Evolutionary conservation across 2,888 invertebrate species (phyloP).

Genomic region (Diploptera punctata): DNA sequence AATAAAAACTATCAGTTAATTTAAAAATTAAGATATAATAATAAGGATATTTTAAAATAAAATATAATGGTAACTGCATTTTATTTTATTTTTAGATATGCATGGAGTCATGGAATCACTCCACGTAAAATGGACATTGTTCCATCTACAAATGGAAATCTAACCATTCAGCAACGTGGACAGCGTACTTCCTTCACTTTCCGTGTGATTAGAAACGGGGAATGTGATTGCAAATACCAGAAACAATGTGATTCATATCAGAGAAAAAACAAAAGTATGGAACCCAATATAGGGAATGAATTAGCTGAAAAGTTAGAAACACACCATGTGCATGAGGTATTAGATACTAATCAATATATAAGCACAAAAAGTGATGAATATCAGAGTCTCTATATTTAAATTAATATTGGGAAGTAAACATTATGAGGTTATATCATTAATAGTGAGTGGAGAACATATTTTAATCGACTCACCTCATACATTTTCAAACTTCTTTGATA

Average conservation of each 20-base stretch:
- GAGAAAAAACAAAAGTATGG: conserved; percentile 42
- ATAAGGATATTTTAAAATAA: too few relatives aligned
- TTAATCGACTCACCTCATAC: too few relatives aligned
- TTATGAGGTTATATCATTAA: too few relatives aligned
- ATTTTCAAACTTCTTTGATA: too few relatives aligned
- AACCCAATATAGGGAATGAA: conserved; percentile 52
- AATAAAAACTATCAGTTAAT: too few relatives aligned
- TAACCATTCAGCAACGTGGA: conserved; percentile 62
- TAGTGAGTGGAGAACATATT: too few relatives aligned
- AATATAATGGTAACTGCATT: too few relatives aligned
- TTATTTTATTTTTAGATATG: conserved; percentile 64
- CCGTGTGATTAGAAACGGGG: conserved; percentile 64
- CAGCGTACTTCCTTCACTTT: conserved; percentile 87
- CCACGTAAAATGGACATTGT: conserved; percentile 81
- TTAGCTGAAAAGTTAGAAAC: conserved; percentile 72
- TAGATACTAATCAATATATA: too few relatives aligned
- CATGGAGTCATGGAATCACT: conserved; percentile 89
- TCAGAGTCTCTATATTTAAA: too few relatives aligned
- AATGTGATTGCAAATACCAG: conserved; percentile 69
- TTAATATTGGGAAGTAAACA: too few relatives aligned
- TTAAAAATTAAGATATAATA: too few relatives aligned
- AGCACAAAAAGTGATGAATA: too few relatives aligned
- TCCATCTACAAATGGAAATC: conserved; percentile 59
- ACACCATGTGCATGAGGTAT: conserved; percentile 76
- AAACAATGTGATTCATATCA: conserved; percentile 70